A percentile compares a stretch with the other conserved stretches of the same genome.
Conservation (phyloP, 92 coral and sea anemone genomes). For the Actinostola sp. region DNA sequence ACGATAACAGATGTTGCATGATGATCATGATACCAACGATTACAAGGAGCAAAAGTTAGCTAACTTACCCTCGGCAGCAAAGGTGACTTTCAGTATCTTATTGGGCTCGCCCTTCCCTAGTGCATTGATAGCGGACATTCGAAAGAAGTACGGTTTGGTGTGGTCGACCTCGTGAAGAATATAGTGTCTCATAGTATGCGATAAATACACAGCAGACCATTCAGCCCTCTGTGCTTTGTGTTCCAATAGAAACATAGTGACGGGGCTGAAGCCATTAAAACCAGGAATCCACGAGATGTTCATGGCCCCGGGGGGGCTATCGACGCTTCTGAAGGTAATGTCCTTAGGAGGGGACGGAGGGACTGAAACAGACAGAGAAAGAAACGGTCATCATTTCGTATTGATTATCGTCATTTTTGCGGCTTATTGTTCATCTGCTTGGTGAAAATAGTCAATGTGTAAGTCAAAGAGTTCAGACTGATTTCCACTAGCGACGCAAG, state of each 20-base stretch:
- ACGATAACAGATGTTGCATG: too few species aligned
- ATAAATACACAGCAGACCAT: conserved; percentile 68
- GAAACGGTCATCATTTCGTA: background rate
- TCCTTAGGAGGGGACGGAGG: conserved; percentile 79
- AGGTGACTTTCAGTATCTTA: conserved; percentile 48
- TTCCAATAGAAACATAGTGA: conserved; percentile 72
- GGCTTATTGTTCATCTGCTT: too few species aligned
- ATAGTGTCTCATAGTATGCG: conserved; percentile 40
- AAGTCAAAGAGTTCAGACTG: too few species aligned
- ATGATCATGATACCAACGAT: too few species aligned
- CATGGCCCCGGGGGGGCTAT: conserved; percentile 56
- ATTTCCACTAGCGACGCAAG: too few species aligned
- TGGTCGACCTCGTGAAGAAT: conserved; percentile 65
- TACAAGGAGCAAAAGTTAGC: background rate
- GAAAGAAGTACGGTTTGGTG: conserved; percentile 60
- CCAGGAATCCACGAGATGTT: conserved; percentile 86
- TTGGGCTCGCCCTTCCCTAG: conserved; percentile 80
- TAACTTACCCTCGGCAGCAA: conserved; percentile 64
- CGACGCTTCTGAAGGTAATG: conserved; percentile 48
- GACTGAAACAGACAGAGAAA: conserved; percentile 45
- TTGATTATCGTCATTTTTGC: background rate
- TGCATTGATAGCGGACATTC: conserved; percentile 79
- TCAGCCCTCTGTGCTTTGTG: conserved; percentile 50
- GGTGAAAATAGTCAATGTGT: too few species aligned
- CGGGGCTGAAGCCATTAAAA: conserved; percentile 74